Base-by-base conservation (phyloP, 1,140 invertebrate species). In the Planococcus citri region DNA sequence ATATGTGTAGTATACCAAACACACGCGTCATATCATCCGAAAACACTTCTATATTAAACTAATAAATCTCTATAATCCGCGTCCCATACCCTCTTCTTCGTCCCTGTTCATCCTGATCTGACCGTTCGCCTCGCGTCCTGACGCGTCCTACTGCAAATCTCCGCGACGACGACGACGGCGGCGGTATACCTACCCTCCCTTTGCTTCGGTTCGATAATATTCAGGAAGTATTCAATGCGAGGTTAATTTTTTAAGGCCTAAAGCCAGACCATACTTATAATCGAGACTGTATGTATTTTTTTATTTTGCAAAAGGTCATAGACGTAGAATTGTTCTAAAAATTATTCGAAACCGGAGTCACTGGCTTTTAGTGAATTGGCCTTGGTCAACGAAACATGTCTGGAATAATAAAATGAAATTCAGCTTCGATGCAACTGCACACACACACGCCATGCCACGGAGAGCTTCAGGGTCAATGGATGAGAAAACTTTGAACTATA, bases 361-460 rank as follows among this genome's bases (percentile, higher is more conserved):
- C 6, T 51, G n/a, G 12, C 41, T 51, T 51, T 51, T 51, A 51
- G 41, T 51, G 41, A 51, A 51, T 51, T 51, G 41, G 41, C 41
- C 41, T 51, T 51, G 41, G n/a, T n/a, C n/a, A n/a, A 3, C 41
- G 41, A 51, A 51, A 51, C 41, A 14, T 51, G 41, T 51, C 41
- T 51, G 41, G 41, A 51, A 51, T 51, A 51, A 51, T 51, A 51
- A 51, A n/a, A 51, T 51, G n/a, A 51, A 51, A 51, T 51, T 51
- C n/a, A 51, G 41, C 41, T 4, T n/a, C n/a, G 41, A 51, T 51
- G 41, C 41, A 51, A 51, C n/a, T 51, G 41, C 41, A 51, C 17
- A n/a, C 33, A n/a, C n/a, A 12, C 12, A 33, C 29, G 12, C 29
- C 29, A 33, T 33, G n/a, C n/a, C n/a, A n/a, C 14, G 33, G 33